Base-by-base conservation (phyloP, 2,797 vertebrate genomes). In the Luscinia megarhynchos region DNA sequence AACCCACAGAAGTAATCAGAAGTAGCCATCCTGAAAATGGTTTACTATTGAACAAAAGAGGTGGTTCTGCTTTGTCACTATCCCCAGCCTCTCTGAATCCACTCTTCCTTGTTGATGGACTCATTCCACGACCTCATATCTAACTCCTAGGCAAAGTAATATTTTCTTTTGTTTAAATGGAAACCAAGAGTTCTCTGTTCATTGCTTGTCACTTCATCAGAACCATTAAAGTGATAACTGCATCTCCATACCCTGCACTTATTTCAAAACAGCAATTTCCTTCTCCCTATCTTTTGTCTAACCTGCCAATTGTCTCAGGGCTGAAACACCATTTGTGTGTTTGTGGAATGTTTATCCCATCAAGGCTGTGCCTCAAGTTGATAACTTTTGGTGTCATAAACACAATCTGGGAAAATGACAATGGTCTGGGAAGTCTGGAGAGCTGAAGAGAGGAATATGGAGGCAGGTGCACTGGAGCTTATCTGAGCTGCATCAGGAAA, bases 201-300 rank as follows among this genome's bases (percentile, higher is more conserved):
- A 29, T 54, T 87, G 34, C 67, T 84, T 89, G 43, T 63, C 46
- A 46, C 51, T 79, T 53, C 53, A 66, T 66, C 30, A 51, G 43
- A 89, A 76, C n/a, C 23, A 24, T 54, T 81, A 57, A 72, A 78
- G 34, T 30, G 13, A 54, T 45, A 93, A 64, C 62, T 78, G 3
- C 53, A 50, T 57, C 54, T 94, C 66, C 46, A 62, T 78, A 81
- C 50, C 41, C 45, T 64, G 29, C 23, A 38, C 72, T 89, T 72
- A 46, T 81, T 96, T 84, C 57, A 72, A 57, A 94, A 19, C 23
- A 64, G 18, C 32, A 72, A n/a, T 89, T 93, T 86, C 58, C 62
- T 57, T 90, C 74, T 23, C 38, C 41, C 8, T 21, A 36, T 62
- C 21, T 87, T 82, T 84, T 82, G 50, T 34, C 78, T 76, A 40